Conservation (phyloP, 2,113 vertebrate species). For the Clarias macrocephalus region DNA sequence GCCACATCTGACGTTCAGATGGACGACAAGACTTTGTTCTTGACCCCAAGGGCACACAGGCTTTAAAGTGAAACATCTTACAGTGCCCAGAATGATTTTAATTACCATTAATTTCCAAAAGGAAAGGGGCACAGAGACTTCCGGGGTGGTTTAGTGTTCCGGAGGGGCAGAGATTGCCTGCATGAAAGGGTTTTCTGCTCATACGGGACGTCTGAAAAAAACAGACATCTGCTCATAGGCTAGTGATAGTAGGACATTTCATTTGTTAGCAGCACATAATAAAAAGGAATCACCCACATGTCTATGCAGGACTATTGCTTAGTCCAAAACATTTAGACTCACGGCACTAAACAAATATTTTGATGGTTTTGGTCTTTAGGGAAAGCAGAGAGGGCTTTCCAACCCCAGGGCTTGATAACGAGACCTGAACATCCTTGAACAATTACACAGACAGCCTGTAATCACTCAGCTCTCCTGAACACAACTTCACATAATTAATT, state of each 20-base stretch:
- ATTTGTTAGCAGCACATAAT: constrained; percentile 22
- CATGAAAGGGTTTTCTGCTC: constrained; percentile 46
- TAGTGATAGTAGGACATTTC: not conserved
- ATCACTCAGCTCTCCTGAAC: constrained; percentile 57
- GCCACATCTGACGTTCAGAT: constrained; percentile 68
- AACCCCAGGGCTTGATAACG: constrained; percentile 23
- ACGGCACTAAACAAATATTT: constrained; percentile 26
- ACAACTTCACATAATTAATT: constrained; percentile 40
- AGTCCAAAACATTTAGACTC: constrained; percentile 20
- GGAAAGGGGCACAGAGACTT: constrained; percentile 52
- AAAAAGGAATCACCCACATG: not conserved
- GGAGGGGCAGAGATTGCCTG: constrained; percentile 36
- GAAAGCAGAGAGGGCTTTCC: constrained; percentile 33
- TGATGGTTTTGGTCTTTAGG: constrained; percentile 21
- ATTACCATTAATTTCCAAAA: constrained; percentile 62
- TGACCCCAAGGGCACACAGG: constrained; percentile 59
- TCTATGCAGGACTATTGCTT: not conserved
- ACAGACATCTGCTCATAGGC: constrained; percentile 13
- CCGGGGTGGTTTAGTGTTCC: constrained; percentile 44
- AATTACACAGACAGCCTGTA: constrained; percentile 49
- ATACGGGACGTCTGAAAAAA: constrained; percentile 15
- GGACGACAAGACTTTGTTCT: constrained; percentile 58
- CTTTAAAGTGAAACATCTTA: constrained; percentile 52
- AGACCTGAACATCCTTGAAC: constrained; percentile 46
- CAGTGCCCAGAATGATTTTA: constrained; percentile 57